Base-by-base conservation (phyloP, 1,140 invertebrate genomes). In the Dreissena polymorpha region DNA sequence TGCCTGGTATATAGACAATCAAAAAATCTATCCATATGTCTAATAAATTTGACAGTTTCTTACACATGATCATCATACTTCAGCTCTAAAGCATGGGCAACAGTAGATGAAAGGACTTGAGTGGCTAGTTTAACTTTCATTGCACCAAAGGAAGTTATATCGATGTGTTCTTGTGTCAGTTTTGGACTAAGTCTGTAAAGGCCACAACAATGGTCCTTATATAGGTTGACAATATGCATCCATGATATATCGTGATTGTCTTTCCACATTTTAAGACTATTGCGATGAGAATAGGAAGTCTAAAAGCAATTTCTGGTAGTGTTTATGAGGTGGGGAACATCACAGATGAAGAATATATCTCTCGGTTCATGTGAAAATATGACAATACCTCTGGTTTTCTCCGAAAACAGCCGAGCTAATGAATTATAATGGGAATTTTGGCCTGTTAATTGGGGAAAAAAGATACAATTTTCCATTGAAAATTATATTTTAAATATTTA, bases 141-240 rank as follows among this genome's bases (percentile, higher is more conserved):
- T n/a, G n/a, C n/a, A n/a, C n/a, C n/a, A 65, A 68, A 79, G 2
- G 63, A 16, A 6, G 70, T 67, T 18, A 81, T 72, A 60, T 77
- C 51, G n/a, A 85, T 53, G 71, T 85, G 84, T 50, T 14, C 39
- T 49, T 75, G 60, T 8, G 72, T 69, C 0, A 87, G 50, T 65
- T 84, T 84, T 16, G 71, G 77, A 70, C 71, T 73, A 49, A 57
- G 70, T 23, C 53, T 72, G 63, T 75, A 85, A 0, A 87, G 8
- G 10, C 71, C 67, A 10, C 16, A 64, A 74, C 82, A 83, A 51
- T 86, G 77, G 2, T 88, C 76, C 27, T 86, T 69, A 70, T 64
- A 85, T 14, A 88, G 53, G 14, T 75, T 27, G n/a, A n/a, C n/a
- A n/a, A 85, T 77, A 50, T 86, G 85, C 67, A 77, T 74, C 87